These are phyloP conservation scores for Gallinago solitaria DNA, from an alignment of 2,797 vertebrate genomes.

Conservation along the genomic window DNA sequence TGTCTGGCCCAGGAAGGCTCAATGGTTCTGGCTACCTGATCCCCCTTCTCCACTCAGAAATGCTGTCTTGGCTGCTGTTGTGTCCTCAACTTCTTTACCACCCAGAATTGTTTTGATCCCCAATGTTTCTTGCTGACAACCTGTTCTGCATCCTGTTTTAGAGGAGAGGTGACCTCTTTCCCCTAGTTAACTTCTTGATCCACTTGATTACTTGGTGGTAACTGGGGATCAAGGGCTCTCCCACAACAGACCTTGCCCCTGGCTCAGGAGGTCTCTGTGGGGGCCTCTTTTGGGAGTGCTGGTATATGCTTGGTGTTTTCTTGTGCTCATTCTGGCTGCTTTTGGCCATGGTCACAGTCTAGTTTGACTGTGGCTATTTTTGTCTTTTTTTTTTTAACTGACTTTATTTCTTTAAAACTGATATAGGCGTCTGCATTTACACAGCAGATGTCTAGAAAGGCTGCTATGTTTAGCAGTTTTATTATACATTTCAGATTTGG, in stretches of 20 bases:
- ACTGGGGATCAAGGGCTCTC: background rate
- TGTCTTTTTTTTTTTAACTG: background rate
- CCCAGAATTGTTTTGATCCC: background rate
- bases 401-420: background rate
- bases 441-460: background rate
- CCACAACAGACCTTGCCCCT: too few relatives aligned
- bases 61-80: background rate
- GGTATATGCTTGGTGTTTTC: background rate
- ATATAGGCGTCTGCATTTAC: background rate
- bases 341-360: fast-evolving
- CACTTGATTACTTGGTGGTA: background rate
- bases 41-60: background rate
- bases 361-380: background rate
- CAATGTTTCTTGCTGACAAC: background rate
- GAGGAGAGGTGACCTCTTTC: background rate
- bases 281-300: background rate
- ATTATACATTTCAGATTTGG: background rate
- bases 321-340: background rate
- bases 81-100: background rate
- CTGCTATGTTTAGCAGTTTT: background rate
- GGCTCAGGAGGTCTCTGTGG: background rate
- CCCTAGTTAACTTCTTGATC: background rate
- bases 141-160: background rate
- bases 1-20: background rate
- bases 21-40: background rate